These are phyloP conservation scores for Tetranychus truncatus DNA, from an alignment of 2,888 invertebrate species.

Conservation along the genomic window DNA sequence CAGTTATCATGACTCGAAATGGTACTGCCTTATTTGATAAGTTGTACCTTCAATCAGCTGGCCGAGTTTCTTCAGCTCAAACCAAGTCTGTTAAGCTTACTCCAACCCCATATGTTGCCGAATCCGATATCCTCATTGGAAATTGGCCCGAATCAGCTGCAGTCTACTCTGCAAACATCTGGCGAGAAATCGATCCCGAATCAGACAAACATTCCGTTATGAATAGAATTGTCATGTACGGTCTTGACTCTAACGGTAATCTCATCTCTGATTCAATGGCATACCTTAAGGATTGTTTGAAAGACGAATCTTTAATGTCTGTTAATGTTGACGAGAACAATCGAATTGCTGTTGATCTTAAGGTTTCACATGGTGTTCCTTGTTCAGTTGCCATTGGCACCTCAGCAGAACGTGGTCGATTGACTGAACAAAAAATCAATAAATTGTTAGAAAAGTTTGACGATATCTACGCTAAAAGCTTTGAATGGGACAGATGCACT, in stretches of 20 bases:
- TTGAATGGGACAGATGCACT: background rate
- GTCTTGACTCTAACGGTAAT: background rate
- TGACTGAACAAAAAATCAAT: conserved; percentile 13
- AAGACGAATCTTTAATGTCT: background rate
- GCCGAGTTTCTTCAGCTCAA: background rate
- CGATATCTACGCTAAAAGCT: conserved; percentile 6
- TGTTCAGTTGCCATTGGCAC: background rate
- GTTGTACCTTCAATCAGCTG: background rate
- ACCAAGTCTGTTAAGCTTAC: background rate
- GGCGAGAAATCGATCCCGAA: background rate
- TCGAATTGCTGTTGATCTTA: background rate
- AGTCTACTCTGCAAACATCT: background rate
- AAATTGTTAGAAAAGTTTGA: conserved; percentile 13
- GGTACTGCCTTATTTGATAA: background rate
- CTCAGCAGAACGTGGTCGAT: background rate
- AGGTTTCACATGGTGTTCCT: background rate
- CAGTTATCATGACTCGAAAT: background rate
- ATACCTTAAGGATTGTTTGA: background rate
- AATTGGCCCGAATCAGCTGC: background rate
- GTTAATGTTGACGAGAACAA: background rate
- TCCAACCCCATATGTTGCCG: background rate
- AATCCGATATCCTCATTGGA: background rate
- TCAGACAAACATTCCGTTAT: background rate
- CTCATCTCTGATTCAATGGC: background rate
- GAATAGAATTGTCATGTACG: background rate